Percentiles rank a stretch among this genome's conserved stretches.
phyloP scores from a whole-genome alignment of 2,113 vertebrate species.

The Tupaia chinensis region DNA sequence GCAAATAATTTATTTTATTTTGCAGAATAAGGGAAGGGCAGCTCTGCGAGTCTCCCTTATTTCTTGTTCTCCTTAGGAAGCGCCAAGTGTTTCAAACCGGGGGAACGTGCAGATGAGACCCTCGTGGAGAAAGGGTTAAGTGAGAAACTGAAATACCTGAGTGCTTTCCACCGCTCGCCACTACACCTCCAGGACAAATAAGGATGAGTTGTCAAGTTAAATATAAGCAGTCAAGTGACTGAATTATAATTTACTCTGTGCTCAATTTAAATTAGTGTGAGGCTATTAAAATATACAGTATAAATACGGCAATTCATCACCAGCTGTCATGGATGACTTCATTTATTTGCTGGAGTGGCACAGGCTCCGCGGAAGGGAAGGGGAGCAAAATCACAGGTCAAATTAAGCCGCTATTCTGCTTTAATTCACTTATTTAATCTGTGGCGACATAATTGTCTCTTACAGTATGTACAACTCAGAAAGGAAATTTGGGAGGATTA shows the following conservation, averaged over 20 bases:
- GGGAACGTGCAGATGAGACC: not conserved
- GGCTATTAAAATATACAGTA: conserved; percentile 96
- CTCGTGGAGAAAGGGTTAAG: conserved; percentile 81
- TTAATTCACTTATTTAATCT: conserved; percentile 93
- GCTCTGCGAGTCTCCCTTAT: not conserved
- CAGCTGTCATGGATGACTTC: conserved; percentile 91
- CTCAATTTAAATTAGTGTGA: conserved; percentile 96
- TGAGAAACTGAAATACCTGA: conserved; percentile 79
- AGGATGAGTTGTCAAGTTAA: conserved; percentile 90
- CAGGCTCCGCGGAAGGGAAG: conserved; percentile 85
- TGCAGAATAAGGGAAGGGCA: not conserved
- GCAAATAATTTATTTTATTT: conserved; percentile 35
- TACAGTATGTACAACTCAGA: conserved; percentile 87
- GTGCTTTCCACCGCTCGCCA: conserved; percentile 73
- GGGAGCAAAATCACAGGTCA: conserved; percentile 94
- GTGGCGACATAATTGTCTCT: conserved; percentile 89
- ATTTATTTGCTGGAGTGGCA: conserved; percentile 90
- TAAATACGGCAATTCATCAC: conserved; percentile 98
- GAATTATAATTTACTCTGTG: conserved; percentile 96
- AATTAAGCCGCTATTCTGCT: conserved; percentile 91
- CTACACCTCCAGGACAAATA: conserved; percentile 88
- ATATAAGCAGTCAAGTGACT: conserved; percentile 93
- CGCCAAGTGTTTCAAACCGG: not conserved
- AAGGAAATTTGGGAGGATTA: conserved; percentile 87
- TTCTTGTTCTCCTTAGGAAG: not conserved